Percentiles rank a stretch among this genome's conserved stretches.
These are phyloP conservation scores for Ramazzottius varieornatus DNA, from an alignment of 2,888 invertebrate species.

Conservation along the genomic window DNA sequence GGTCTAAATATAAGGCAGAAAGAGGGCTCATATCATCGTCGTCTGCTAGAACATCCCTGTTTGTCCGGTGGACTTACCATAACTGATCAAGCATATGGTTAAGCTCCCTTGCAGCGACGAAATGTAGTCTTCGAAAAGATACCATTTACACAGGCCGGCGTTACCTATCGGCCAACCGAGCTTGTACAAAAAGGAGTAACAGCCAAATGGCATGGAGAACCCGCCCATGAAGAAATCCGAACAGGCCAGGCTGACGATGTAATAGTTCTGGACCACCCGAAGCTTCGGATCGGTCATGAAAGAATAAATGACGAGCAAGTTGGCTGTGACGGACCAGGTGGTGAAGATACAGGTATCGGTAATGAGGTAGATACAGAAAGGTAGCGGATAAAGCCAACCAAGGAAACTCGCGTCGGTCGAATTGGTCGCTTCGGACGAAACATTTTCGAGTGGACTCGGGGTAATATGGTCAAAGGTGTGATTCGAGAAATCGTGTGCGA, in stretches of 20 bases:
- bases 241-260: background rate
- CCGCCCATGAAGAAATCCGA: background rate
- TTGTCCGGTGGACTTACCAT: too few relatives aligned
- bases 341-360: background rate
- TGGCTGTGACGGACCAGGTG: background rate
- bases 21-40: too few relatives aligned
- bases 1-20: too few relatives aligned
- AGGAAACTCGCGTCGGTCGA: too few relatives aligned
- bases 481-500: too few relatives aligned
- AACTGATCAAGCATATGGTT: background rate
- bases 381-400: background rate
- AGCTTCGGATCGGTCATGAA: background rate
- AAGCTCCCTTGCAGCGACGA: background rate
- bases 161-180: background rate
- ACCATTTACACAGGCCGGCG: background rate
- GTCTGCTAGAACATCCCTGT: too few relatives aligned
- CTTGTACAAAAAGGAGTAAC: background rate
- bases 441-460: too few relatives aligned
- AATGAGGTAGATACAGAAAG: background rate
- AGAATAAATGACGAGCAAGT: background rate
- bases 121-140: background rate
- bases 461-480: too few relatives aligned
- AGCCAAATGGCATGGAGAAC: background rate
- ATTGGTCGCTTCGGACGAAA: too few relatives aligned
- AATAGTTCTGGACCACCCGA: background rate